Base-by-base conservation (phyloP, 2,113 vertebrate genomes). In the Perca schrenkii region DNA sequence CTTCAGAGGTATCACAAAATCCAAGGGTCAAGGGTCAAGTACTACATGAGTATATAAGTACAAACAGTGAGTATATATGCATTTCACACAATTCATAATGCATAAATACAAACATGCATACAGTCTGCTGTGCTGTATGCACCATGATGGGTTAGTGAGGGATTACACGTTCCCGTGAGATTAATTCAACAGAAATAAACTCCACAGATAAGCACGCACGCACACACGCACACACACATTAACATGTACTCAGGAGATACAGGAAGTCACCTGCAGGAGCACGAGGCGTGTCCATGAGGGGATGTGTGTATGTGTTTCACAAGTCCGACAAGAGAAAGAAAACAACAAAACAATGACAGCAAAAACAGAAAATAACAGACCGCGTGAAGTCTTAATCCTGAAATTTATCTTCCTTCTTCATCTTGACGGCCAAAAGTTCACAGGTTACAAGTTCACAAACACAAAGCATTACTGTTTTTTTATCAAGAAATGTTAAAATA, bases 61-160 rank as follows among this genome's bases (percentile, higher is more conserved):
- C 85, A 91, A 86, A 90, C 58, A 90, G 88, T 52, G 83, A 90
- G 86, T 90, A 90, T 90, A 92, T 93, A 94, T 95, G 92, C 88
- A 93, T 94, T 92, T 93, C 90, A 95, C 93, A 93, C 80, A 63
- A 79, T 91, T 91, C 94, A 94, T 94, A 90, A 94, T 94, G 93
- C 93, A 94, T 94, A 94, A 91, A 94, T 94, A 95, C 93, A 93
- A 84, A 90, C 90, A 93, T 92, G 95, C 93, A 92, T 93, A 94
- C 91, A 90, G 88, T 80, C 74, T 28, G 57, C 80, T 84, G 87
- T 91, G 88, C 84, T 89, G 93, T 93, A 91, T 90, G 90, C 91
- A 82, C 77, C 66, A 56, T 70, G 70, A 75, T 43, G 73, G 80
- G 80, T 82, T 83, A 89, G 74, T 46, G 70, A 89, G 70, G 83